Evolutionary conservation across 1,140 invertebrate genomes (phyloP).

Genomic region (Zeugodacus cucurbitae): DNA sequence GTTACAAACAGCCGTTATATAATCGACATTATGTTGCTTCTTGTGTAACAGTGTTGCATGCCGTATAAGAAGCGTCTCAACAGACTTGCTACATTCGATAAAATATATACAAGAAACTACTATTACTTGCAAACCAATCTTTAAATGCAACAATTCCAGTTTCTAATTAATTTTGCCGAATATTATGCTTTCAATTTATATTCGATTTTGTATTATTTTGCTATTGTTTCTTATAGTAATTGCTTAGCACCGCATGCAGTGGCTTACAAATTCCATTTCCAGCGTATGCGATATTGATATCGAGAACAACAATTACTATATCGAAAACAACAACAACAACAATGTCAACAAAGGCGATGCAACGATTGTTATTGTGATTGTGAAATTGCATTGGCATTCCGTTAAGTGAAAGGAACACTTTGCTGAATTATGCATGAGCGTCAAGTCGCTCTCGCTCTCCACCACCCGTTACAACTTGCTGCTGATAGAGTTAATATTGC

Average conservation of each 20-base stretch:
- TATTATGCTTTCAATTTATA: too few relatives aligned
- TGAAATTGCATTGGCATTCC: not conserved
- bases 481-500: not conserved
- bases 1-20: too few relatives aligned
- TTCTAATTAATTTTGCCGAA: too few relatives aligned
- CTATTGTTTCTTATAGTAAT: too few relatives aligned
- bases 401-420: conserved; percentile 19
- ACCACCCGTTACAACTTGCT: not conserved
- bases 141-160: too few relatives aligned
- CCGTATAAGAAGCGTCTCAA: too few relatives aligned
- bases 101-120: too few relatives aligned
- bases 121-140: too few relatives aligned
- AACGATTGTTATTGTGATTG: conserved; percentile 14
- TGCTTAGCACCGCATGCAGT: not conserved
- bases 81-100: too few relatives aligned
- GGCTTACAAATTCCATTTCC: not conserved
- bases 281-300: not conserved
- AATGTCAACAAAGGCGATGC: not conserved
- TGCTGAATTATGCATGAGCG: not conserved
- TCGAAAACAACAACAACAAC: not conserved
- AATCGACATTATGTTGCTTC: too few relatives aligned
- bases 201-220: too few relatives aligned
- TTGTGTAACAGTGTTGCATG: too few relatives aligned
- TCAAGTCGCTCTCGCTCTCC: not conserved
- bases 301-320: not conserved